phyloP scores from a whole-genome alignment of 2,797 vertebrate genomes.

The Mus minutoides region DNA sequence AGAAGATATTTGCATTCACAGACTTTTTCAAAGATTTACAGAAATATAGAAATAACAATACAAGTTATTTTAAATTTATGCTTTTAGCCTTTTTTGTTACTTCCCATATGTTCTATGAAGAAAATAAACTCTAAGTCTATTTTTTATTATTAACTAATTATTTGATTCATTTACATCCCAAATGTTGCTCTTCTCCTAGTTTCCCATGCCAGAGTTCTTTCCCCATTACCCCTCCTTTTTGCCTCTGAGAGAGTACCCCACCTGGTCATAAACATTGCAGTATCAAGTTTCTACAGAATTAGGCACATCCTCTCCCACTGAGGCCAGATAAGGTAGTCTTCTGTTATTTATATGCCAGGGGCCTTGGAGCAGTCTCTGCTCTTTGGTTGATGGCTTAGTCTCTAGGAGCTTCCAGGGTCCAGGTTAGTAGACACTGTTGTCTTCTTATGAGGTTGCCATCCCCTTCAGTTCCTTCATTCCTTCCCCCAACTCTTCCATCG shows the following conservation, averaged over 20 bases:
- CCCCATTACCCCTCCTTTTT: accelerated
- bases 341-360: not conserved
- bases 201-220: not conserved
- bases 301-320: not conserved
- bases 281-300: not conserved
- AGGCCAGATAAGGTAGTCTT: not conserved
- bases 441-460: too few relatives aligned
- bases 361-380: not conserved
- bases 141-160: not conserved
- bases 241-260: not conserved
- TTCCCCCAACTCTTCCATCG: not conserved
- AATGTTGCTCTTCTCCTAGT: not conserved
- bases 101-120: not conserved
- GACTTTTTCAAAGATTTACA: not conserved
- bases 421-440: not conserved
- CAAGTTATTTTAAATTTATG: not conserved
- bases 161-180: not conserved
- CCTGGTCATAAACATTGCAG: not conserved
- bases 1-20: not conserved
- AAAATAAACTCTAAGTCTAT: not conserved
- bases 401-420: not conserved
- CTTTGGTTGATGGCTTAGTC: not conserved
- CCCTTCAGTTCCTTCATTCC: not conserved
- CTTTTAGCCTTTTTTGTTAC: not conserved
- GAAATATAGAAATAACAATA: not conserved